These are phyloP conservation scores for Callaeas wilsoni DNA, from an alignment of 2,113 vertebrate genomes.

Conservation along the genomic window DNA sequence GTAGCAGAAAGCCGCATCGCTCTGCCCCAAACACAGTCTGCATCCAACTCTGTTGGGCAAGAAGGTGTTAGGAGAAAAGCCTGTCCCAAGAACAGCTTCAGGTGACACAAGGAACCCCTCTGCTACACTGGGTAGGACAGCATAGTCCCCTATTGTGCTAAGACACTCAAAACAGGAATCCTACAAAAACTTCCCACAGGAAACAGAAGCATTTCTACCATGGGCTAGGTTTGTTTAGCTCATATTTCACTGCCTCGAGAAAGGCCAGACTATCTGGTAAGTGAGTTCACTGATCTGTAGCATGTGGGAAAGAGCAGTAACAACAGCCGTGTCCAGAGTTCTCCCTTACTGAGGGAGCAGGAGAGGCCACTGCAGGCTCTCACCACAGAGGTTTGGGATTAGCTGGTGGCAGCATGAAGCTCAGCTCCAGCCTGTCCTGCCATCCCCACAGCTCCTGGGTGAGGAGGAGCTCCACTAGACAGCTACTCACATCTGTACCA, in stretches of 20 bases:
- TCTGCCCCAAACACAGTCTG: neutral
- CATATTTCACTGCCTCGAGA: neutral
- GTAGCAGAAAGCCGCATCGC: neutral
- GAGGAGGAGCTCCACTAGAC: neutral
- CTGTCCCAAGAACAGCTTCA: neutral
- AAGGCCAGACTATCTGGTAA: neutral
- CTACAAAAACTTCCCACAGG: neutral
- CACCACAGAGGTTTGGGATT: neutral
- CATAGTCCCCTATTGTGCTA: neutral
- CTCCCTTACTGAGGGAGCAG: neutral
- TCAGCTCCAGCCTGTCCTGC: neutral
- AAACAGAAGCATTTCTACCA: neutral
- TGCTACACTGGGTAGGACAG: neutral
- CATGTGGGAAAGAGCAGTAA: neutral
- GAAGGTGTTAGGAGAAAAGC: neutral
- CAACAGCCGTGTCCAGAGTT: neutral
- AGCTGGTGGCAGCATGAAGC: neutral
- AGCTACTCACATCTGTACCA: neutral
- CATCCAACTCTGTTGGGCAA: neutral
- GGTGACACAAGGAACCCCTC: neutral
- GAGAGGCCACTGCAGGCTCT: neutral
- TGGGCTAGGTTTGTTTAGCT: neutral
- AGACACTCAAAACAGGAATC: neutral
- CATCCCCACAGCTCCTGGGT: neutral
- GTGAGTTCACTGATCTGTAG: neutral